phyloP scores from a whole-genome alignment of 2,888 invertebrate genomes.

The Congeria kusceri region DNA sequence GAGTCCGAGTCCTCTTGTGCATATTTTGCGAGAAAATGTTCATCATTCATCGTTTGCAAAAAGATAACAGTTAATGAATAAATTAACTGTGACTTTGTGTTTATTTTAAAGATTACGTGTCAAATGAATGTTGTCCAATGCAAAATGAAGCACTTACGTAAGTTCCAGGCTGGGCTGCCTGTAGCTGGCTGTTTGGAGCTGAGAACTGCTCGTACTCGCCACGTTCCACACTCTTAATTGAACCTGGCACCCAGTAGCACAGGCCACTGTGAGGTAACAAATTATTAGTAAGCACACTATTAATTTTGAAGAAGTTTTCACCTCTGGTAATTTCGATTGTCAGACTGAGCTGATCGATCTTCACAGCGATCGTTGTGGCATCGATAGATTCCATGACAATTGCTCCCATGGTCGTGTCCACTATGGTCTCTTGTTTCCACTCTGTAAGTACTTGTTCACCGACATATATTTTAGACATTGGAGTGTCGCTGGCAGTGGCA shows the following conservation, averaged over 20 bases:
- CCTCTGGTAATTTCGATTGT: constrained; percentile 29
- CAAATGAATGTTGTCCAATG: no score
- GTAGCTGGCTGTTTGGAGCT: no score
- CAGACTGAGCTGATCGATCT: constrained; percentile 20
- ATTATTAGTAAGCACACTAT: constrained; percentile 13
- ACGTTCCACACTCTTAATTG: no score
- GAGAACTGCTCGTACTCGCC: no score
- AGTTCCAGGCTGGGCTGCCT: no score
- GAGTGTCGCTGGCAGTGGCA: constrained; percentile 17
- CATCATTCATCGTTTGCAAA: no score
- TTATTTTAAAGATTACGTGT: no score
- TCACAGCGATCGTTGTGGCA: constrained; percentile 21
- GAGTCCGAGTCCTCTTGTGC: no score
- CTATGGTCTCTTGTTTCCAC: constrained; percentile 37
- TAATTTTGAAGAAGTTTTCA: constrained; percentile 21
- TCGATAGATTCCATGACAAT: constrained; percentile 23
- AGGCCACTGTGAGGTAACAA: constrained; percentile 28
- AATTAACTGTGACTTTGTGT: no score
- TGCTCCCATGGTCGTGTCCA: constrained; percentile 41
- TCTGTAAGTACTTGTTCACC: constrained; percentile 7
- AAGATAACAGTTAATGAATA: no score
- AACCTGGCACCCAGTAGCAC: constrained; percentile 40
- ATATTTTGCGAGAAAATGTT: no score
- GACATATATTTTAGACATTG: constrained; percentile 19
- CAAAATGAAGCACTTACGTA: no score